Evolutionary conservation across 2,888 invertebrate genomes (phyloP), one percentile per base, ranked within the genome.

Genomic region (Eumacrocentrus americanus): DNA sequence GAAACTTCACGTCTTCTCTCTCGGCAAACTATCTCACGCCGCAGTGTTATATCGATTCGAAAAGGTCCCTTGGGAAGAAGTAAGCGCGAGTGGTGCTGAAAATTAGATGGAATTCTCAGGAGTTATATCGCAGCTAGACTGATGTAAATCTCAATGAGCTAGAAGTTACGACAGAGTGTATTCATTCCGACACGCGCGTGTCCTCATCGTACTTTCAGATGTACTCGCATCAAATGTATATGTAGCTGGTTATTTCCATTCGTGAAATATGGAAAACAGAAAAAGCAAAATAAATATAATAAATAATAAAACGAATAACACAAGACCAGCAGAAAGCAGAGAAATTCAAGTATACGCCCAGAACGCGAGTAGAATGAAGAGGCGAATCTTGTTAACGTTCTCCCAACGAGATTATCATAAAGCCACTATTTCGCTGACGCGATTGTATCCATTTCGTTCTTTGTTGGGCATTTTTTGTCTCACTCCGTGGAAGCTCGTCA

Each of bases 351-450:
- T n/a, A n/a, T n/a, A n/a, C n/a, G n/a, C n/a, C n/a, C n/a, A n/a
- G n/a, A n/a, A 50, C 18, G 35, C 50, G 35, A 50, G n/a, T 18
- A 35, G 18, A 58, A 44, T 50, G 51, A 51, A 44, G 51, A 51
- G 44, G 23, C 22, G 38, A 58, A 58, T 58, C 52, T 35, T 46
- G 37, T 58, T 58, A 58, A 25, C 37, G 46, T 57, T 47, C 37
- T 57, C 46, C 34, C 57, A 51, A 59, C 44, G 56, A 59, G 59
- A 57, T 61, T 61, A 61, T 58, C 53, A 48, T 12, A 53, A 42
- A 64, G 53, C 56, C 38, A 58, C 53, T 51, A 60, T 62, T 60
- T 47, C 23, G 47, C 54, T 62, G 54, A 60, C 59, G 55, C 62
- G 57, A 64, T 64, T 60, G 60, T 60, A 23, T 22, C 14, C 46